phyloP scores from a whole-genome alignment of 37 sponge, comb jelly and placozoan genomes.

The Eunapius fragilis region DNA sequence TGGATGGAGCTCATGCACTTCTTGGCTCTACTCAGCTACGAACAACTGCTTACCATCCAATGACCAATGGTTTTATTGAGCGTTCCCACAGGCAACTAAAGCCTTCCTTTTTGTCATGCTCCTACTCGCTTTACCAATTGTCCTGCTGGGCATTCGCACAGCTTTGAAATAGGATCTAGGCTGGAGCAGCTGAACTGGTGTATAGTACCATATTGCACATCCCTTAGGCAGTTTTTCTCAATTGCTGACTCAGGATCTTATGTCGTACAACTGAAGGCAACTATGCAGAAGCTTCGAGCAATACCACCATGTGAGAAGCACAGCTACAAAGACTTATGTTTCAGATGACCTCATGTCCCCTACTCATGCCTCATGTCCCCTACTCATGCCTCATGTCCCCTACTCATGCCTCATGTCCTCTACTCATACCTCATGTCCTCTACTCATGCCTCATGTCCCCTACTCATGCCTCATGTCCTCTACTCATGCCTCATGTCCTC shows the following conservation, averaged over 20 bases:
- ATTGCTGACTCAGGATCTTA: background rate
- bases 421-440: too few relatives aligned
- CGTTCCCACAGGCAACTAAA: conserved; percentile 66
- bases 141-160: conserved; percentile 47
- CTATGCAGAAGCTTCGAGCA: conserved; percentile 18
- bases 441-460: too few relatives aligned
- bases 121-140: conserved; percentile 24
- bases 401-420: too few relatives aligned
- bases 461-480: too few relatives aligned
- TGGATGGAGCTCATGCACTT: conserved; percentile 32
- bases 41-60: conserved; percentile 63
- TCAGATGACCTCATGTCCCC: background rate
- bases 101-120: conserved; percentile 18
- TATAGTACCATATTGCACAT: conserved; percentile 37
- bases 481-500: too few relatives aligned
- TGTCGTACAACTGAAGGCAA: conserved; percentile 13
- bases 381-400: too few relatives aligned
- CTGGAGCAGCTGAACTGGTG: conserved; percentile 54
- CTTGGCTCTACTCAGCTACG: conserved; percentile 31
- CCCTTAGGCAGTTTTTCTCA: conserved; percentile 21
- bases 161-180: conserved; percentile 39
- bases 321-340: background rate
- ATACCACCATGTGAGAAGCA: background rate
- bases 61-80: conserved; percentile 55
- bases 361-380: too few relatives aligned